A percentile compares a stretch with the other conserved stretches of the same genome.
These are phyloP conservation scores for Cyrtorhinus lividipennis DNA, from an alignment of 1,140 invertebrate genomes.

Conservation along the genomic window DNA sequence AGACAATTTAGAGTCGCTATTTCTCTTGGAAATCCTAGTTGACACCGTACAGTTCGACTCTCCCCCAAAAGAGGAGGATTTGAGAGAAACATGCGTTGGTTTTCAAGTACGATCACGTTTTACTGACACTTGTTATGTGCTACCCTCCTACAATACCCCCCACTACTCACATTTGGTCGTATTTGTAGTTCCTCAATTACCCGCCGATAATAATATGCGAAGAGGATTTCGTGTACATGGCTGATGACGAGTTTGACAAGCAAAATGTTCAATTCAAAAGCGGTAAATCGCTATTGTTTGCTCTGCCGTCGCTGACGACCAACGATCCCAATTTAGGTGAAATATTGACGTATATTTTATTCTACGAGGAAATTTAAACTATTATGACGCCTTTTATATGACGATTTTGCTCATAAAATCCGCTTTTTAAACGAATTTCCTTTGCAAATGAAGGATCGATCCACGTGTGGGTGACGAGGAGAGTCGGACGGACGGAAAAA, in stretches of 20 bases:
- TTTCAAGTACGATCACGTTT: slow-evolving; percentile 6
- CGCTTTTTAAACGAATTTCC: too few relatives aligned
- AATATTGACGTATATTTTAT: neutral
- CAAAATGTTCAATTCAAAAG: slow-evolving; percentile 12
- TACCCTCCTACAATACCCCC: too few relatives aligned
- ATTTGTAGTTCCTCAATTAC: slow-evolving; percentile 35
- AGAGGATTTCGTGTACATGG: slow-evolving; percentile 30
- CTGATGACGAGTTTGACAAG: neutral
- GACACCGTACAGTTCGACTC: slow-evolving; percentile 33
- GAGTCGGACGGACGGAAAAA: neutral
- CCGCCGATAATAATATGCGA: slow-evolving; percentile 39
- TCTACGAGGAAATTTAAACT: too few relatives aligned
- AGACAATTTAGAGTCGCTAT: slow-evolving; percentile 32
- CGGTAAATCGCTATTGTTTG: slow-evolving; percentile 5
- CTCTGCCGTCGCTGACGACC: neutral
- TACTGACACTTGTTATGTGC: too few relatives aligned
- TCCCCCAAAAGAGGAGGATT: neutral
- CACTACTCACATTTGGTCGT: neutral
- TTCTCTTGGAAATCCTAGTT: slow-evolving; percentile 39
- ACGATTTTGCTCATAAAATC: too few relatives aligned
- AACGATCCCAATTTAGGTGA: neutral
- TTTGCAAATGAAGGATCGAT: too few relatives aligned
- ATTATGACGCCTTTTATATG: too few relatives aligned
- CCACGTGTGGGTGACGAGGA: neutral
- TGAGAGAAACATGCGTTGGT: neutral